These are phyloP conservation scores for Microctenopoma stevenorrisi DNA, from an alignment of 2,797 vertebrate species.

Conservation along the genomic window DNA sequence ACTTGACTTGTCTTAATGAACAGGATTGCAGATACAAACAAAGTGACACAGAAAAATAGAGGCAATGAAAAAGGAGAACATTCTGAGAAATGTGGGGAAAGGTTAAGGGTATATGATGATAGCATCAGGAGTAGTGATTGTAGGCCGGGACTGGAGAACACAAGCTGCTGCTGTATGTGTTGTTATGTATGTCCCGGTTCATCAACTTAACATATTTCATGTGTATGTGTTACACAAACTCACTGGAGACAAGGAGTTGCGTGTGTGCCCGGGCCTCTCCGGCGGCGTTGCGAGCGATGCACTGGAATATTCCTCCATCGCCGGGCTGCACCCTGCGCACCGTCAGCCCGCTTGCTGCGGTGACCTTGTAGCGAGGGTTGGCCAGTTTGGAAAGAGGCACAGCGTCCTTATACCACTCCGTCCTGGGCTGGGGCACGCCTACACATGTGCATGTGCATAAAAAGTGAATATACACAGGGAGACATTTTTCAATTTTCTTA, in stretches of 20 bases:
- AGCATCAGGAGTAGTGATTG: background rate
- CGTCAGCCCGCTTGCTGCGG: constrained; percentile 83
- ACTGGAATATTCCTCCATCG: constrained; percentile 95
- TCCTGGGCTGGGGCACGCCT: constrained; percentile 89
- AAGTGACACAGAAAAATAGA: background rate
- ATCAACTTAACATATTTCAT: background rate
- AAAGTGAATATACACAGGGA: constrained; percentile 4
- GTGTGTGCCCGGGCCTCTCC: constrained; percentile 89
- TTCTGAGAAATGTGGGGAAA: background rate
- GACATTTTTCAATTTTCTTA: constrained; percentile 17
- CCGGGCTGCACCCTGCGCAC: constrained; percentile 86
- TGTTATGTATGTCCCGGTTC: too few relatives aligned
- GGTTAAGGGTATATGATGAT: background rate
- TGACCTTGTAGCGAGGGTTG: constrained; percentile 89
- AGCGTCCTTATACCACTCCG: constrained; percentile 93
- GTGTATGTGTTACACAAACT: constrained; percentile 72
- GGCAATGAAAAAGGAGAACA: background rate
- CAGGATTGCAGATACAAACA: background rate
- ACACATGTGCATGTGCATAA: constrained; percentile 11
- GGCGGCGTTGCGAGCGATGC: constrained; percentile 88
- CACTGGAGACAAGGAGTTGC: constrained; percentile 92
- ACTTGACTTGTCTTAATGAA: background rate
- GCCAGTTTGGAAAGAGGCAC: constrained; percentile 85
- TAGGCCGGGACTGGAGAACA: background rate
- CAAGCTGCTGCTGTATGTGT: background rate